phyloP scores from a whole-genome alignment of 2,888 invertebrate genomes.

The Trissolcus brochymenae region DNA sequence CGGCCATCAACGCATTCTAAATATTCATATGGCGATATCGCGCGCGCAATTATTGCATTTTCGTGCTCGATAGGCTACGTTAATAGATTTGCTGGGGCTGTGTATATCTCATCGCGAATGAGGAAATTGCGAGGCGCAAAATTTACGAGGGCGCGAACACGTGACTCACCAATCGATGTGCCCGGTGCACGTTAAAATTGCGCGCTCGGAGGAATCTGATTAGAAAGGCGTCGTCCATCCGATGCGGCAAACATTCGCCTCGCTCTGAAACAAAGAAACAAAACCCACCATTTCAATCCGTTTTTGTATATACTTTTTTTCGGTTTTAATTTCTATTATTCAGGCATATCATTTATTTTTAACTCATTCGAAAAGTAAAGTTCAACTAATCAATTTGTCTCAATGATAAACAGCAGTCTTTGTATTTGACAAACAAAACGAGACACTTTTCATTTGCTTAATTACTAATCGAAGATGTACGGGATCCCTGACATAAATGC shows the following conservation, averaged over 20 bases:
- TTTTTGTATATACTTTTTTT: no score
- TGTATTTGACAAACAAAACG: background rate
- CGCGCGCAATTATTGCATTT: slow-evolving; percentile 45
- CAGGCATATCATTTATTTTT: no score
- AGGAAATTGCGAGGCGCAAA: slow-evolving; percentile 44
- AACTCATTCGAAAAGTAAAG: background rate
- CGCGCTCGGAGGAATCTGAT: slow-evolving; percentile 86
- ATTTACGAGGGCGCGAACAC: slow-evolving; percentile 39
- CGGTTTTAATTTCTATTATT: no score
- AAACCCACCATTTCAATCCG: no score
- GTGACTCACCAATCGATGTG: slow-evolving; percentile 84
- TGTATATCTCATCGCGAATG: slow-evolving; percentile 34
- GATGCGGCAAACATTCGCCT: slow-evolving; percentile 85
- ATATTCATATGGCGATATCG: slow-evolving; percentile 40
- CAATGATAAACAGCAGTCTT: background rate
- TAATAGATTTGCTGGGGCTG: slow-evolving; percentile 40
- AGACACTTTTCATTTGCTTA: slow-evolving; percentile 18
- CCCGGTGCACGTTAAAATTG: slow-evolving; percentile 83
- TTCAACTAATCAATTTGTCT: background rate
- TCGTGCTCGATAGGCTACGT: slow-evolving; percentile 37
- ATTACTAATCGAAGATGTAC: slow-evolving; percentile 34
- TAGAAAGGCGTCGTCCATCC: slow-evolving; percentile 86
- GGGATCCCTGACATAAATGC: slow-evolving; percentile 32
- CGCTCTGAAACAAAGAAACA: slow-evolving; percentile 78
- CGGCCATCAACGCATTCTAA: slow-evolving; percentile 10